Evolutionary conservation across 1,140 invertebrate species (phyloP).

Genomic region (Phortica variegata): DNA sequence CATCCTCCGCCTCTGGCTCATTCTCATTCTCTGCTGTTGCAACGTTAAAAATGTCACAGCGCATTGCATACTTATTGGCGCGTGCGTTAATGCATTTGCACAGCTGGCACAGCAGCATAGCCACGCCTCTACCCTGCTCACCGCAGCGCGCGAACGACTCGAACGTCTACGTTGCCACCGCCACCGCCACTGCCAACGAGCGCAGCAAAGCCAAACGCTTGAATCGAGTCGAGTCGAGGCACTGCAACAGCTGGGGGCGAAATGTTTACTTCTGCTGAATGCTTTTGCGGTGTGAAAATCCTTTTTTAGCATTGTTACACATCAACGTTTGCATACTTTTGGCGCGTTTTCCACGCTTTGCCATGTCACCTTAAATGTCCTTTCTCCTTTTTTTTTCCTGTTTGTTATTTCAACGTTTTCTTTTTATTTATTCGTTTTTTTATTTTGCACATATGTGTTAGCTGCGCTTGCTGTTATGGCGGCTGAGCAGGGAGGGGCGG

Average conservation of each 20-base stretch:
- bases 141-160: not conserved
- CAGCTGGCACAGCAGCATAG: constrained; percentile 10
- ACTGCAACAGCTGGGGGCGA: constrained; percentile 26
- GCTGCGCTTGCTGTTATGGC: constrained; percentile 43
- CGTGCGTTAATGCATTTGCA: constrained; percentile 43
- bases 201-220: too few species aligned
- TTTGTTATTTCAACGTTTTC: too few species aligned
- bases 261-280: constrained; percentile 41
- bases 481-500: constrained; percentile 32
- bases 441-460: too few species aligned
- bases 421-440: too few species aligned
- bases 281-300: constrained; percentile 46
- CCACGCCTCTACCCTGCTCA: not conserved
- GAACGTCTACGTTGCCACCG: not conserved
- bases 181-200: not conserved
- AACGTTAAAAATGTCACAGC: constrained; percentile 52
- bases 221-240: too few species aligned
- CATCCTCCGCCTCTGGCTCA: too few species aligned
- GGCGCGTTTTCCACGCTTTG: constrained; percentile 1
- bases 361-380: constrained; percentile 14
- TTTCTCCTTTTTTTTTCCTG: constrained; percentile 43
- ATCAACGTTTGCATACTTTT: too few species aligned
- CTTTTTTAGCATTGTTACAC: constrained; percentile 10
- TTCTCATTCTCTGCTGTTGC: too few species aligned
- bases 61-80: constrained; percentile 53